Conservation (phyloP, 2,888 invertebrate species). For the Augochlorella aurata region DNA sequence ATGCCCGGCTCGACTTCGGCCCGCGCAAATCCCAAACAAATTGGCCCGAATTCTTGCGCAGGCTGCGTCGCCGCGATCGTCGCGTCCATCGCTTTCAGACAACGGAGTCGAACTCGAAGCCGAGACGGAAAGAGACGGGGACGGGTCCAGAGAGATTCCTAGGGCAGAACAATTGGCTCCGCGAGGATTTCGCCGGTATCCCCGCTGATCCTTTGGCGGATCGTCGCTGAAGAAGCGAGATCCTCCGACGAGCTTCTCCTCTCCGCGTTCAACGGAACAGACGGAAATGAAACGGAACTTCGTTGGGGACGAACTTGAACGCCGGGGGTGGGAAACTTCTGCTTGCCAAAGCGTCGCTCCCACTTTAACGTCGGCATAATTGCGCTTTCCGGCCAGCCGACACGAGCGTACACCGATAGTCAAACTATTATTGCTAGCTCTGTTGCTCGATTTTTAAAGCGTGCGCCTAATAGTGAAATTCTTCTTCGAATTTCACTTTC, state of each 20-base stretch:
- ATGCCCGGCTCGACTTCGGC: conserved; percentile 9
- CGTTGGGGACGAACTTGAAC: neutral
- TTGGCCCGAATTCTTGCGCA: conserved; percentile 4
- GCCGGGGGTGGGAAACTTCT: conserved; percentile 15
- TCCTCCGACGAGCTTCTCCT: neutral
- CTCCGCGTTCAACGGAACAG: neutral
- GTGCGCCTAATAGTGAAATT: too few relatives aligned
- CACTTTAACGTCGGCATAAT: conserved; percentile 37
- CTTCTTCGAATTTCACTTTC: too few relatives aligned
- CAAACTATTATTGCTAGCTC: neutral
- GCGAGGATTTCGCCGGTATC: conserved; percentile 15
- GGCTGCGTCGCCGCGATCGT: neutral
- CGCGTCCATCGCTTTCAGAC: neutral
- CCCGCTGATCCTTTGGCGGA: conserved; percentile 18
- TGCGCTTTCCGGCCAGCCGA: conserved; percentile 15
- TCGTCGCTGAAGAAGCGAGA: conserved; percentile 19
- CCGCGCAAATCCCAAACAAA: conserved; percentile 19
- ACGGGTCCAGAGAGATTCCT: neutral
- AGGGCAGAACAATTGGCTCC: neutral
- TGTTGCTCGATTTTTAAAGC: neutral
- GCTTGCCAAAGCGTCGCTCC: conserved; percentile 28
- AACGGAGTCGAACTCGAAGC: neutral
- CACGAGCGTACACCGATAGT: neutral
- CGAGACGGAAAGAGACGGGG: neutral
- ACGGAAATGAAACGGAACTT: conserved; percentile 32